These are phyloP conservation scores for Podabrus alpinus DNA, from an alignment of 2,888 invertebrate species.

Conservation along the genomic window DNA sequence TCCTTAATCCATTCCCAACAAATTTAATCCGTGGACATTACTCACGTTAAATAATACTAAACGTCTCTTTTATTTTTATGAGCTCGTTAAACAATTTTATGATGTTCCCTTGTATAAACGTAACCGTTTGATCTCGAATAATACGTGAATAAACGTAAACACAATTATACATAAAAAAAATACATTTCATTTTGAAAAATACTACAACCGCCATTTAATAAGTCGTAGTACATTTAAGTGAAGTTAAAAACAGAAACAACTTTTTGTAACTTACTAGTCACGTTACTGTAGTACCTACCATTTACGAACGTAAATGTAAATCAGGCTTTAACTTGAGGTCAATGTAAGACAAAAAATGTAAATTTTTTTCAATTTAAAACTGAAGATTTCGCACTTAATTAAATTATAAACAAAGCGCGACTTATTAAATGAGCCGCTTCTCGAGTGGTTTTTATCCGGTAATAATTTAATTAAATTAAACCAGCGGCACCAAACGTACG, in stretches of 20 bases:
- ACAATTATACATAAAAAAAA: background rate
- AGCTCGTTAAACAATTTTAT: background rate
- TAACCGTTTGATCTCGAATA: background rate
- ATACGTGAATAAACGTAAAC: background rate
- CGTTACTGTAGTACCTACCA: background rate
- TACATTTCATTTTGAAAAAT: background rate
- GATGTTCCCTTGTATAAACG: background rate
- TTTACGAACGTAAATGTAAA: background rate
- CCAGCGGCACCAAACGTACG: background rate
- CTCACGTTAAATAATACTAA: background rate
- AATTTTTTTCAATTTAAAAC: background rate
- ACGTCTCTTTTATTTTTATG: background rate
- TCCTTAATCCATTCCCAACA: background rate
- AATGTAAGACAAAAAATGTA: background rate
- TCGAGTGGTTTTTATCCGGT: background rate
- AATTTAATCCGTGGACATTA: background rate
- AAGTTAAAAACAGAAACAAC: background rate
- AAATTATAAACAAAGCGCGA: background rate
- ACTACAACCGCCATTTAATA: background rate
- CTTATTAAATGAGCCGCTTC: background rate
- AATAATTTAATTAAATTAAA: background rate
- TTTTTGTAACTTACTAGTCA: background rate
- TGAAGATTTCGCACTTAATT: background rate
- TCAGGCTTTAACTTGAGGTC: background rate
- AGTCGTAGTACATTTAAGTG: background rate